Evolutionary conservation across 2,113 vertebrate genomes (phyloP).

Genomic region (Tor tambroides): DNA sequence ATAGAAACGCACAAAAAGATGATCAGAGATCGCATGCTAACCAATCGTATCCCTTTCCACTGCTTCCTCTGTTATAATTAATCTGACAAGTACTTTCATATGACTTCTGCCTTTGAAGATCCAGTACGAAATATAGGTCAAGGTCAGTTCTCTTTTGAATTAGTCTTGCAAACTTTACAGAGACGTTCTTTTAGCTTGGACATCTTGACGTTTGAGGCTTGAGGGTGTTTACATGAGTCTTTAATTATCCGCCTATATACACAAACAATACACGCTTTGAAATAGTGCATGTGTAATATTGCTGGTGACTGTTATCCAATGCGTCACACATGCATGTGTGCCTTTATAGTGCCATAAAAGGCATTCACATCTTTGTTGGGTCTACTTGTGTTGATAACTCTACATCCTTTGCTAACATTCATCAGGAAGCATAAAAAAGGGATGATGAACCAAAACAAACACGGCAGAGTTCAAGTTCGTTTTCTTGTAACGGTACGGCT

Average conservation of each 20-base stretch:
- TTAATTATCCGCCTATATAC: slow-evolving; percentile 23
- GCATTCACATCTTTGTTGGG: slow-evolving; percentile 11
- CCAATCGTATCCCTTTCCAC: background rate
- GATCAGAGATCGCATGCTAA: background rate
- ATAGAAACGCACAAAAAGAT: slow-evolving; percentile 8
- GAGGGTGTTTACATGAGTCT: background rate
- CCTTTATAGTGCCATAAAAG: slow-evolving; percentile 18
- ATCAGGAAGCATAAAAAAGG: background rate
- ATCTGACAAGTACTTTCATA: background rate
- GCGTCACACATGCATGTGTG: background rate
- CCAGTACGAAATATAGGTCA: background rate
- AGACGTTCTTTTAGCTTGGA: background rate
- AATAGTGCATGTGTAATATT: slow-evolving; percentile 2
- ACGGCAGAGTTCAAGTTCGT: background rate
- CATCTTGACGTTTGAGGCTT: background rate
- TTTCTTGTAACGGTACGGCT: background rate
- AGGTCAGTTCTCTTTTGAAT: slow-evolving; percentile 9
- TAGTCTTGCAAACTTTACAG: background rate
- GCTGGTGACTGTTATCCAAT: slow-evolving; percentile 19
- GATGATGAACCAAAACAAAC: background rate
- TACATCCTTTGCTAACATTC: background rate
- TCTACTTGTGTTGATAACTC: slow-evolving; percentile 29
- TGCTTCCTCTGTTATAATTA: too few species aligned
- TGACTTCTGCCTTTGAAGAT: background rate
- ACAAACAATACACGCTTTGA: slow-evolving; percentile 34